phyloP scores from a whole-genome alignment of 2,888 invertebrate genomes.

The Ornithoptera priamus region DNA sequence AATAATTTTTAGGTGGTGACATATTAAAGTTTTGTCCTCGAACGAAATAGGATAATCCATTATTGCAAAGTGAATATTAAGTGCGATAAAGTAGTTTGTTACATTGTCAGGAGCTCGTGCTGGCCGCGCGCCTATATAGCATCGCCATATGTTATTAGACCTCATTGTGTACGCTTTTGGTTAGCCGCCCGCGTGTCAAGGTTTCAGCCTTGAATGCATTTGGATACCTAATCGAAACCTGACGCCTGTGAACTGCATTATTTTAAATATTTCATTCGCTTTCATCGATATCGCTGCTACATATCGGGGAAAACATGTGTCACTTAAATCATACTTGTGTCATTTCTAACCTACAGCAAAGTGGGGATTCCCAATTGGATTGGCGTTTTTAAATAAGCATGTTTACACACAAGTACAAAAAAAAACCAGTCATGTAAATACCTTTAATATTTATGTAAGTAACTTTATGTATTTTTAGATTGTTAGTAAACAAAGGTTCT shows the following conservation, averaged over 20 bases:
- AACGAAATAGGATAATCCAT: constrained; percentile 9
- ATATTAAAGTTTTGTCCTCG: neutral
- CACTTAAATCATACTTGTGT: neutral
- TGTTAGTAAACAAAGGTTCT: too few species aligned
- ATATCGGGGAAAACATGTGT: neutral
- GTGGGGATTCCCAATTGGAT: too few species aligned
- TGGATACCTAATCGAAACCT: constrained; percentile 47
- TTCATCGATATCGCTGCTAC: too few species aligned
- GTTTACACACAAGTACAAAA: too few species aligned
- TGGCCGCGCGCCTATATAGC: constrained; percentile 10
- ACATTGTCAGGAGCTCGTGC: constrained; percentile 9
- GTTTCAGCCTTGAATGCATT: constrained; percentile 52
- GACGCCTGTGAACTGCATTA: constrained; percentile 36
- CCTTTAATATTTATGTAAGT: too few species aligned
- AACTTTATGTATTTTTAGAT: too few species aligned
- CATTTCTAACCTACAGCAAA: neutral
- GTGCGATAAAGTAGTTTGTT: constrained; percentile 5
- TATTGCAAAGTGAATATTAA: constrained; percentile 15
- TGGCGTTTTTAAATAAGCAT: too few species aligned
- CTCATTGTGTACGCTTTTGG: constrained; percentile 41
- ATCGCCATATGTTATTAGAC: constrained; percentile 40
- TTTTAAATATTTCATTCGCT: neutral
- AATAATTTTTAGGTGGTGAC: neutral
- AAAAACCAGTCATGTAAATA: too few species aligned
- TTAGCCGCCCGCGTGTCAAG: constrained; percentile 53